Conservation (phyloP, 2,888 invertebrate genomes). For the Chymomyza fuscimana region DNA sequence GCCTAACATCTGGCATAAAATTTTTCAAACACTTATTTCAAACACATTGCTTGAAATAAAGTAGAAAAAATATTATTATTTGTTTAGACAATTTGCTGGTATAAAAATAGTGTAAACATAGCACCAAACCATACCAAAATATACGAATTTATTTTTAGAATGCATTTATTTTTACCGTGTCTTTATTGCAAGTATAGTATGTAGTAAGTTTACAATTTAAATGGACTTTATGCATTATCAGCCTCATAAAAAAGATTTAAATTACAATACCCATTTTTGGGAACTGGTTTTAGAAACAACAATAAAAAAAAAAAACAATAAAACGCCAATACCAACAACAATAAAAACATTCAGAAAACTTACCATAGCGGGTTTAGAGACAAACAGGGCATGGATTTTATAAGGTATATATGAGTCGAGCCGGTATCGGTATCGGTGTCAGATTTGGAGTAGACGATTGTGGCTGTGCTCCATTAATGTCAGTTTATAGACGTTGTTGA, state of each 20-base stretch:
- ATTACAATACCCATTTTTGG: background rate
- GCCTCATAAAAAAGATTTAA: background rate
- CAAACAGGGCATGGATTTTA: background rate
- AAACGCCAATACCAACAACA: background rate
- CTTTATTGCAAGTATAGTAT: background rate
- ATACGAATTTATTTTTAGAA: background rate
- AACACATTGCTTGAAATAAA: no score
- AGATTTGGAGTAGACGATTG: background rate
- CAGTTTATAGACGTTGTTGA: slow-evolving; percentile 22
- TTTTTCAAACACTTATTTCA: no score
- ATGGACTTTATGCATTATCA: background rate
- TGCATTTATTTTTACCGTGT: background rate
- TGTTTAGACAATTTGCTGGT: no score
- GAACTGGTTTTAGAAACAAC: background rate
- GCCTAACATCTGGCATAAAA: no score
- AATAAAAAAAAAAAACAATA: background rate
- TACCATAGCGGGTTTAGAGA: background rate
- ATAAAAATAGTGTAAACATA: no score
- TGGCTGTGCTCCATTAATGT: slow-evolving; percentile 25
- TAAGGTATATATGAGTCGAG: background rate
- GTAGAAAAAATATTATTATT: no score
- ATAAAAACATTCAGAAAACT: background rate
- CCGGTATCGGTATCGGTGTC: background rate
- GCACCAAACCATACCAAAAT: no score
- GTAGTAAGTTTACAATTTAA: background rate